These are phyloP conservation scores for Drosophila tsacasi DNA, from an alignment of 1,140 invertebrate genomes.

Conservation along the genomic window DNA sequence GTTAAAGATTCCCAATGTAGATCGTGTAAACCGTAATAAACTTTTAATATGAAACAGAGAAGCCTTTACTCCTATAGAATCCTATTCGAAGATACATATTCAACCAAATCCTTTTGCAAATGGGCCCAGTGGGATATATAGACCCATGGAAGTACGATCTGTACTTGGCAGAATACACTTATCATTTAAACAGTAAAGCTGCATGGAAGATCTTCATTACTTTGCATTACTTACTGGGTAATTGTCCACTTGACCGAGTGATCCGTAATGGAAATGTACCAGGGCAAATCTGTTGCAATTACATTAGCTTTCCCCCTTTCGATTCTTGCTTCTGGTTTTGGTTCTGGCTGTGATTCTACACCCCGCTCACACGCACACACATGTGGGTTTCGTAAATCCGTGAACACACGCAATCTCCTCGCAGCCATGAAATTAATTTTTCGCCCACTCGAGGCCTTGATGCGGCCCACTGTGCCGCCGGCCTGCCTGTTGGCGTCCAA, in stretches of 20 bases:
- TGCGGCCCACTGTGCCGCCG: slow-evolving; percentile 32
- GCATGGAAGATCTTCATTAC: slow-evolving; percentile 5
- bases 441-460: slow-evolving; percentile 37
- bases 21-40: no score
- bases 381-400: slow-evolving; percentile 45
- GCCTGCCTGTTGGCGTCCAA: slow-evolving; percentile 9
- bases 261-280: slow-evolving; percentile 38
- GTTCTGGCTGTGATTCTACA: not conserved
- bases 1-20: not conserved
- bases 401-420: slow-evolving; percentile 24
- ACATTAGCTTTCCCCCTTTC: slow-evolving; percentile 10
- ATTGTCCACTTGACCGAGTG: slow-evolving; percentile 43
- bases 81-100: not conserved
- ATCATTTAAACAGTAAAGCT: slow-evolving; percentile 1
- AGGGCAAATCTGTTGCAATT: slow-evolving; percentile 28
- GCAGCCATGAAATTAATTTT: slow-evolving; percentile 13
- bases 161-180: not conserved
- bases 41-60: not conserved
- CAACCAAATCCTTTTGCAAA: not conserved
- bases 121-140: not conserved
- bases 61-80: not conserved
- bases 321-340: slow-evolving; percentile 5
- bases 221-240: slow-evolving; percentile 11
- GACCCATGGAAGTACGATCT: not conserved
- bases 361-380: slow-evolving; percentile 3